Conservation (phyloP, 2,797 vertebrate species). For the Tauraco hartlaubi region DNA sequence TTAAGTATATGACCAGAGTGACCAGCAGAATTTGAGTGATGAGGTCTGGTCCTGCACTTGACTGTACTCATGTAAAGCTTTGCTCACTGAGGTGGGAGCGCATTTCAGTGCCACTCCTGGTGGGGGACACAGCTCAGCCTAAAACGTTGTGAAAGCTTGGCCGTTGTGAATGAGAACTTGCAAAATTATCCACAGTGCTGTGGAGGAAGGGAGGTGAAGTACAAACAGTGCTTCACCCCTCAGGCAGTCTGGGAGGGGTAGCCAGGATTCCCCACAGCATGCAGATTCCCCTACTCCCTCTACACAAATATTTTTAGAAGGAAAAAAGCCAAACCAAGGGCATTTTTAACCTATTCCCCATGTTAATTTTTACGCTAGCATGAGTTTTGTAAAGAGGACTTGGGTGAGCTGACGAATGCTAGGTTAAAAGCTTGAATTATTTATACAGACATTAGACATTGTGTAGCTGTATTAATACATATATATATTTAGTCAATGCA, state of each 20-base stretch:
- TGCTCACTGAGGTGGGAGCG: rapidly evolving
- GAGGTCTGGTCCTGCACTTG: neutral
- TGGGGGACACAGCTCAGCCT: neutral
- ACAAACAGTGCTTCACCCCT: neutral
- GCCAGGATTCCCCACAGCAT: neutral
- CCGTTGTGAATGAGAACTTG: neutral
- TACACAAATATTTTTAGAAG: neutral
- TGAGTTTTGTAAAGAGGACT: neutral
- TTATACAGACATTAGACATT: constrained; percentile 29
- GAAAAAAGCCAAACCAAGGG: neutral
- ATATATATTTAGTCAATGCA: constrained; percentile 26
- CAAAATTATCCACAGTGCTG: neutral
- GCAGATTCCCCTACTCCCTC: neutral
- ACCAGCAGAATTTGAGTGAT: neutral
- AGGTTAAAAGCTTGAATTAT: constrained; percentile 34
- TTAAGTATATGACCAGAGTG: neutral
- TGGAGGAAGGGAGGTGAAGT: neutral
- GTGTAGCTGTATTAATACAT: constrained; percentile 31
- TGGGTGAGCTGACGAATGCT: neutral
- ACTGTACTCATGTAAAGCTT: neutral
- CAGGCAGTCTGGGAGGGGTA: neutral
- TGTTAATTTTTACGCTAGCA: neutral
- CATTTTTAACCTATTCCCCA: neutral
- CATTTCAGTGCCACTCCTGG: rapidly evolving
- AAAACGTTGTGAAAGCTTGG: neutral